Evolutionary conservation across 2,113 vertebrate genomes (phyloP).

Genomic region (Scalopus aquaticus): DNA sequence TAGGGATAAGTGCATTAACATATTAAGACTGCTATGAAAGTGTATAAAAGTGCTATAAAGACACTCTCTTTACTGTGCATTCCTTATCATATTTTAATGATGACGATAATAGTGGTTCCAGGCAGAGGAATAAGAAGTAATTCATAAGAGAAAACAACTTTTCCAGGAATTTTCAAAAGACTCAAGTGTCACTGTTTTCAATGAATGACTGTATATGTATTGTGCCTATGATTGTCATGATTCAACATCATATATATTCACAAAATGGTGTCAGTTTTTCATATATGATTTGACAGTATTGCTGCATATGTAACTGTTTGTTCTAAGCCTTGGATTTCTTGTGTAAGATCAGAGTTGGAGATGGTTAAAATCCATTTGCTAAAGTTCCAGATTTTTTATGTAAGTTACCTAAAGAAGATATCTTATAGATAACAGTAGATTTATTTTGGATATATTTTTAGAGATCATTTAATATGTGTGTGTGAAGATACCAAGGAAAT

Average conservation of each 20-base stretch:
- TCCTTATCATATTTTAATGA: constrained; percentile 5
- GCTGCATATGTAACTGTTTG: not conserved
- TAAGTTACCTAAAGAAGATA: not conserved
- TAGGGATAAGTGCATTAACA: not conserved
- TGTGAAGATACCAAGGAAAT: not conserved
- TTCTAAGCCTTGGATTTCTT: not conserved
- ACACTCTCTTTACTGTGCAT: not conserved
- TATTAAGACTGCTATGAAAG: not conserved
- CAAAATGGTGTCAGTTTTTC: not conserved
- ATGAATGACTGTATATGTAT: not conserved
- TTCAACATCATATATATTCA: not conserved
- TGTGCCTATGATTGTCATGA: not conserved
- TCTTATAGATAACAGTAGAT: not conserved
- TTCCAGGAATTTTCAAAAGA: not conserved
- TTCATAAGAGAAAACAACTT: not conserved
- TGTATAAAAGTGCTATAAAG: not conserved
- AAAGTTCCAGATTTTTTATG: constrained; percentile 25
- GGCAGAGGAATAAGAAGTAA: not conserved
- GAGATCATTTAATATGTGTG: not conserved
- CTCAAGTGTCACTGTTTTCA: too few species aligned
- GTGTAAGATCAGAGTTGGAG: not conserved
- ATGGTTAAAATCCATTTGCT: not conserved
- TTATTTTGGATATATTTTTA: not conserved
- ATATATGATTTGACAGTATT: not conserved
- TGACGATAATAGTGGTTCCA: constrained; percentile 8